Conservation (phyloP, 2,113 vertebrate genomes). For the Neolamprologus longior region DNA sequence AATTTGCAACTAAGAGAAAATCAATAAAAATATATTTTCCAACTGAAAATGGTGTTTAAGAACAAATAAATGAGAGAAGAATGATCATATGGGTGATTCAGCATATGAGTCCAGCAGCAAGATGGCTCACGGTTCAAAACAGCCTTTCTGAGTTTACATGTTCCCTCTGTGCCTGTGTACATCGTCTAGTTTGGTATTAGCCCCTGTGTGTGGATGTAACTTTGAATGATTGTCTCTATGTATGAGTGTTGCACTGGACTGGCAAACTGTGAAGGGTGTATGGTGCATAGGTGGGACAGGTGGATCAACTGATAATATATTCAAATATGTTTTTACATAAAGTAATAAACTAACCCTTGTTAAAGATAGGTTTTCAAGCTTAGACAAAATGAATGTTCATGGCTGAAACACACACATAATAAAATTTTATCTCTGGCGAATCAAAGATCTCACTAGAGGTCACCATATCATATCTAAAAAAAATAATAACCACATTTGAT, state of each 20-base stretch:
- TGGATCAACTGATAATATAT: neutral
- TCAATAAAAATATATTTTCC: neutral
- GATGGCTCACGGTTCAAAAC: neutral
- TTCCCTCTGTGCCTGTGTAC: neutral
- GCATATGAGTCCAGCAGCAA: neutral
- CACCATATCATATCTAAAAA: neutral
- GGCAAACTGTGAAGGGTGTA: neutral
- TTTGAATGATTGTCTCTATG: neutral
- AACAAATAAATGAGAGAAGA: neutral
- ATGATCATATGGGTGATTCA: neutral
- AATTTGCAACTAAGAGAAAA: neutral
- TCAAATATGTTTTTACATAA: neutral
- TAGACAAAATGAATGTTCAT: neutral
- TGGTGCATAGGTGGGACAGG: neutral
- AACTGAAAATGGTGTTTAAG: neutral
- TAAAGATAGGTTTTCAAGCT: fast-evolving
- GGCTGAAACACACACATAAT: neutral
- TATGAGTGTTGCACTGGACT: neutral
- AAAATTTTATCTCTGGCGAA: neutral
- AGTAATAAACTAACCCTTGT: neutral
- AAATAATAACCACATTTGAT: neutral
- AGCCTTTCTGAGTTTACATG: neutral
- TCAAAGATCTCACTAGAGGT: neutral
- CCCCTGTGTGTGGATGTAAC: neutral
- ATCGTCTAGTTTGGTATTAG: neutral